Evolutionary conservation across 64 coral and sea anemone genomes (phyloP), one percentile per base, ranked within the genome.

Genomic region (Hydrozoanthus tunicans): DNA sequence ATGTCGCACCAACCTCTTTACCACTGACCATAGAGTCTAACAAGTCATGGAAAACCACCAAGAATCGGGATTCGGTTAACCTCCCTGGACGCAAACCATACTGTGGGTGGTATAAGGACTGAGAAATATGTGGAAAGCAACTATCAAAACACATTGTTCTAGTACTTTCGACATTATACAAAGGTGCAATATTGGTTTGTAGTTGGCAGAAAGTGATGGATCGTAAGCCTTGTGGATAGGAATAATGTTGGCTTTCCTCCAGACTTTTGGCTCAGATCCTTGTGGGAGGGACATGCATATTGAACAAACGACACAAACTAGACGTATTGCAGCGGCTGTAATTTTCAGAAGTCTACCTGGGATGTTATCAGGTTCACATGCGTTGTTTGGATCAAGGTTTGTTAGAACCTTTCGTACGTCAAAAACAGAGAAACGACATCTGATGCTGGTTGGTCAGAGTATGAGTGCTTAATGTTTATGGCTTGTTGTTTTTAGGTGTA

Each of bases 401-500:
- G 67, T 26, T 70, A 70, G 14, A 70, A 70, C 17, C 3, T 70
- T 20, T 70, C 24, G 67, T 70, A 70, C 15, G 3, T 70, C 67
- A 70, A 14, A 70, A 70, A 70, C 67, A 70, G 14, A 25, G 6
- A 26, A 72, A 72, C 69, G 69, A 72, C n/a, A 5, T 26, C 62
- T 64, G 62, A 64, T 64, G 15, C 6, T 64, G 62, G 62, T 64
- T 64, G 62, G 15, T 15, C 62, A 72, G 69, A 43, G 7, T 72
- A 72, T n/a, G 69, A 72, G 69, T 72, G 6, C 69, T 72, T n/a
- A 5, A 72, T 7, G 69, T 72, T 25, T 26, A 72, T 72, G 69
- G 24, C 69, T 72, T 26, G 69, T 72, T 72, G 20, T 72, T 72
- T 72, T 72, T 72, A 72, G 69, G 69, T 72, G 69, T 72, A 72